phyloP scores from a whole-genome alignment of 2,888 invertebrate species.

The Aradus depressus region DNA sequence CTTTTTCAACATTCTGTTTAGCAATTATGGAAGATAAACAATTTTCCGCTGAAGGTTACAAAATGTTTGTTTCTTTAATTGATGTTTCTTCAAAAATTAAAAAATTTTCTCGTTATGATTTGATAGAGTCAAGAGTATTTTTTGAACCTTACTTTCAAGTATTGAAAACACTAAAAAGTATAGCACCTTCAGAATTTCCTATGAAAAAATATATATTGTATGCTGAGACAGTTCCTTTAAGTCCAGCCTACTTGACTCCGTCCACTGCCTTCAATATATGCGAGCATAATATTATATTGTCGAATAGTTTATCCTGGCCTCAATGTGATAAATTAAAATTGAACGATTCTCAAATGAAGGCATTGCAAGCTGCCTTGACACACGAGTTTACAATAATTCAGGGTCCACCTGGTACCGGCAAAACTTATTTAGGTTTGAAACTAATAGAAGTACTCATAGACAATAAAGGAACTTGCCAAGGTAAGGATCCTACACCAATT shows the following conservation, averaged over 20 bases:
- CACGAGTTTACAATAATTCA: conserved; percentile 67
- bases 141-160: conserved; percentile 74
- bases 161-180: conserved; percentile 52
- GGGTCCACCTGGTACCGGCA: conserved; percentile 83
- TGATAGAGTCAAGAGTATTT: conserved; percentile 68
- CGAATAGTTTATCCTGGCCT: conserved; percentile 25
- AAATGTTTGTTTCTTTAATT: conserved; percentile 30
- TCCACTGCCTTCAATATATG: conserved; percentile 21
- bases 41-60: conserved; percentile 40
- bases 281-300: conserved; percentile 16
- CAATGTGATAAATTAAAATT: conserved; percentile 40
- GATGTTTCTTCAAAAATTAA: conserved; percentile 36
- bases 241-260: conserved; percentile 38
- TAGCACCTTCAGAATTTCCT: conserved; percentile 47
- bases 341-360: conserved; percentile 54
- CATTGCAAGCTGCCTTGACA: conserved; percentile 55
- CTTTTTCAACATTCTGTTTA: conserved; percentile 56
- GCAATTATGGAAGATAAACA: conserved; percentile 51
- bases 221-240: conserved; percentile 34
- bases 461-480: conserved; percentile 40
- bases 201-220: conserved; percentile 57
- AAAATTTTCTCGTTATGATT: conserved; percentile 41
- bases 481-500: conserved; percentile 53
- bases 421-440: conserved; percentile 68
- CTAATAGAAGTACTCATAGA: conserved; percentile 54